phyloP scores from a whole-genome alignment of 2,888 invertebrate genomes.

The Junonia oenone region DNA sequence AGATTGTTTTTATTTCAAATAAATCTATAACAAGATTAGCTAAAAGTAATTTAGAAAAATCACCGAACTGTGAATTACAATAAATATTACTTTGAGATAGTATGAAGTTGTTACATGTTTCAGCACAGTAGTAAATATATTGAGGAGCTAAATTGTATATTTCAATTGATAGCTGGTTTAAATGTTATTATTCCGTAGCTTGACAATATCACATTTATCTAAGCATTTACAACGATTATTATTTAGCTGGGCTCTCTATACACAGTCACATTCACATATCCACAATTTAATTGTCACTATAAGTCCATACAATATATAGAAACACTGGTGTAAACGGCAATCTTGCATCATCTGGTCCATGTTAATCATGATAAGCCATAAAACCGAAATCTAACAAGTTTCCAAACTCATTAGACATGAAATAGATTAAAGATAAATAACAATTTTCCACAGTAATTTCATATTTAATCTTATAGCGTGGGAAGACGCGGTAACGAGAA shows the following conservation, averaged over 20 bases:
- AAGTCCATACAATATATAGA: slow-evolving; percentile 2
- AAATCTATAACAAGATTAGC: not conserved
- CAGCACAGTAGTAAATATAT: not conserved
- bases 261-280: slow-evolving; percentile 12
- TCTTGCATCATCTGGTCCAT: not conserved
- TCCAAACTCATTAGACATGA: not conserved
- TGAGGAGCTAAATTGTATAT: not conserved
- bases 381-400: not conserved
- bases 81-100: not conserved
- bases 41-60: not conserved
- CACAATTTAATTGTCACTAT: slow-evolving; percentile 13
- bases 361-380: no score
- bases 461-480: slow-evolving; percentile 5
- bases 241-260: slow-evolving; percentile 26
- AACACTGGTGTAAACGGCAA: slow-evolving; percentile 1
- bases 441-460: slow-evolving; percentile 9
- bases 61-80: not conserved
- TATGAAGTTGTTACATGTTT: not conserved
- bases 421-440: slow-evolving; percentile 5
- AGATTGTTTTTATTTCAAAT: not conserved
- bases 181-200: slow-evolving; percentile 19
- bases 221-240: slow-evolving; percentile 36
- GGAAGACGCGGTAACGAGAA: slow-evolving; percentile 17
- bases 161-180: not conserved
- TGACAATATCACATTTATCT: slow-evolving; percentile 24